Base-by-base conservation (phyloP, 2,797 vertebrate species). In the Discoglossus pictus region DNA sequence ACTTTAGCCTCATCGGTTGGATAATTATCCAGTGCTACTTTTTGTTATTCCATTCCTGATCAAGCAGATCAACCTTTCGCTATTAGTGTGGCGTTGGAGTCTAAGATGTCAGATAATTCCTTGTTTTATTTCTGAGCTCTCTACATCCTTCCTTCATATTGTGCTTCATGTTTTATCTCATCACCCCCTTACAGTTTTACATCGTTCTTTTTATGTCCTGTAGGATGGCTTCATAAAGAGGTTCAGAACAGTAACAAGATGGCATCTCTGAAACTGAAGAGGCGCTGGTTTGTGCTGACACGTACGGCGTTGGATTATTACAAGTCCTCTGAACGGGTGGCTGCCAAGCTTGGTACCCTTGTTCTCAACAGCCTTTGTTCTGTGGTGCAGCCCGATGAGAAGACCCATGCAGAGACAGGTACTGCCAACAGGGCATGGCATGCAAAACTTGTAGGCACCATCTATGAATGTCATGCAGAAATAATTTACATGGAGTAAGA, bases 281-380 rank as follows among this genome's bases (percentile, higher is more conserved):
- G 94, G 63, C 93, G 94, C 75, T 96, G 94, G 94, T 96, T 97
- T 74, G 91, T 97, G 56, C 87, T 97, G 77, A 96, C 92, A 53
- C 88, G 79, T 38, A 96, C 87, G 78, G 93, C 94, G 12, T 82
- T 97, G 1, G 94, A 97, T 77, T 96, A 96, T 64, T 97, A 96
- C 78, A 95, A 94, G 79, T 93, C 92, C 0, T 92, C 94, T 0
- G 94, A 97, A 79, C 92, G 93, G 39, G 89, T 75, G 1, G 82
- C 89, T 11, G 89, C 93, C 74, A 94, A 94, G 74, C 89, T 97
- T 11, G 93, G 94, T 58, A 97, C 94, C 0, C 89, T 97, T 43
- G 93, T 96, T 51, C 92, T 97, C 54, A 96, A 96, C 66, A 95
- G 93, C 71, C 92, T 97, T 59, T 96, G 94, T 74, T 96, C 94